Evolutionary conservation across 2,888 invertebrate genomes (phyloP).

Genomic region (Byasa hedistus): DNA sequence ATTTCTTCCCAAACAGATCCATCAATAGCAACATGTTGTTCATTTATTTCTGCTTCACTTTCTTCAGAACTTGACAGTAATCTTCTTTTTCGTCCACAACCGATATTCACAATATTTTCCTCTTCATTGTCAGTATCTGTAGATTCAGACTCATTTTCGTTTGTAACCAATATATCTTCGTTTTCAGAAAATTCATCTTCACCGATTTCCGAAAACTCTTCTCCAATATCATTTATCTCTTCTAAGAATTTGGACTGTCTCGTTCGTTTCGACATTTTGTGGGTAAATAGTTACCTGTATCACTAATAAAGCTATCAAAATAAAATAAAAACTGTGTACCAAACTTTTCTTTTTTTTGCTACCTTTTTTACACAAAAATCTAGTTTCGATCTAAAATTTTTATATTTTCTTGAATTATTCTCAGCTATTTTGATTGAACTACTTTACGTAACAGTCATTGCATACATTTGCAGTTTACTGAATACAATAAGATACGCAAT

Average conservation of each 20-base stretch:
- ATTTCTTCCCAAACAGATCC: slow-evolving; percentile 24
- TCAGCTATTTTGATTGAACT: slow-evolving; percentile 29
- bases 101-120: slow-evolving; percentile 23
- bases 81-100: slow-evolving; percentile 26
- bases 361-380: slow-evolving; percentile 26
- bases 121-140: slow-evolving; percentile 25
- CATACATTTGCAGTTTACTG: slow-evolving; percentile 11
- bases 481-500: too few relatives aligned
- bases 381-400: slow-evolving; percentile 27
- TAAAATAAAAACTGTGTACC: slow-evolving; percentile 20
- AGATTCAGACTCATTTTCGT: slow-evolving; percentile 20
- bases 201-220: slow-evolving; percentile 31
- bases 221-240: slow-evolving; percentile 27
- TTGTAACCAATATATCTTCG: slow-evolving; percentile 23
- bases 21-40: slow-evolving; percentile 18
- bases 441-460: slow-evolving; percentile 20
- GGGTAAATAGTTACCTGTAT: slow-evolving; percentile 15
- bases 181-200: slow-evolving; percentile 24
- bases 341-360: slow-evolving; percentile 23
- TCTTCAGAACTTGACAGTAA: slow-evolving; percentile 22
- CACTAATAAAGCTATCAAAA: slow-evolving; percentile 15
- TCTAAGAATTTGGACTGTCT: slow-evolving; percentile 16
- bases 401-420: slow-evolving; percentile 29
- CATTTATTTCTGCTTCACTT: slow-evolving; percentile 19
- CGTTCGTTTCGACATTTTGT: slow-evolving; percentile 12